These are phyloP conservation scores for Pseudococcus viburni DNA, from an alignment of 2,888 invertebrate species.

Conservation along the genomic window DNA sequence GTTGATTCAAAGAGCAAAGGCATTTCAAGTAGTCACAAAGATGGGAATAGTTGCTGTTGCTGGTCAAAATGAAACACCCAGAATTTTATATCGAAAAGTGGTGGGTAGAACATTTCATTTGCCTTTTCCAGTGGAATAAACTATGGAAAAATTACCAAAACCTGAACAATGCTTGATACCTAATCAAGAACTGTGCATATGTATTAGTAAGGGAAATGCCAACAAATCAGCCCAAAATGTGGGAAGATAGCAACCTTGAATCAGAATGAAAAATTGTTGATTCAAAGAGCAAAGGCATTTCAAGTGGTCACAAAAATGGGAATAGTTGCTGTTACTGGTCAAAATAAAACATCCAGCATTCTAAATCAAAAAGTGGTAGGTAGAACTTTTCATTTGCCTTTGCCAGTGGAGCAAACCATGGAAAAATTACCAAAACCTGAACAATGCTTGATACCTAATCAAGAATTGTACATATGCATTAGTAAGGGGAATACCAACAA, in stretches of 20 bases:
- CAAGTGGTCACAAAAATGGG: slow-evolving; percentile 70
- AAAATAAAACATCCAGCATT: slow-evolving; percentile 68
- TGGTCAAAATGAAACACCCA: slow-evolving; percentile 69
- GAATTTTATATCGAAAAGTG: slow-evolving; percentile 68
- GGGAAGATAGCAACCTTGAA: slow-evolving; percentile 69
- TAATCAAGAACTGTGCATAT: slow-evolving; percentile 70
- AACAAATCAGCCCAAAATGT: slow-evolving; percentile 68
- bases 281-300: slow-evolving; percentile 70
- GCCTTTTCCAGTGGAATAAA: slow-evolving; percentile 70
- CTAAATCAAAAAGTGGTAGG: slow-evolving; percentile 69
- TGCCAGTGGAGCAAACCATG: slow-evolving; percentile 70
- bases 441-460: slow-evolving; percentile 69
- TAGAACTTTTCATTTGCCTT: slow-evolving; percentile 70
- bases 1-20: slow-evolving; percentile 70
- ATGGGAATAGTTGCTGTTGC: slow-evolving; percentile 70
- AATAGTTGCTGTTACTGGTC: slow-evolving; percentile 70
- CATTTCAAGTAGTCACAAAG: slow-evolving; percentile 70
- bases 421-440: slow-evolving; percentile 70
- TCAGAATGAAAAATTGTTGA: slow-evolving; percentile 69
- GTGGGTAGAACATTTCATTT: slow-evolving; percentile 70
- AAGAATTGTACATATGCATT: slow-evolving; percentile 70
- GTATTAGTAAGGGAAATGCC: slow-evolving; percentile 70
- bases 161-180: slow-evolving; percentile 69
- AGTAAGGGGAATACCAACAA: slow-evolving; percentile 69
- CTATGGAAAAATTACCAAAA: slow-evolving; percentile 70